Conservation (phyloP, 2,113 vertebrate genomes). For the Triplophysa dalaica region DNA sequence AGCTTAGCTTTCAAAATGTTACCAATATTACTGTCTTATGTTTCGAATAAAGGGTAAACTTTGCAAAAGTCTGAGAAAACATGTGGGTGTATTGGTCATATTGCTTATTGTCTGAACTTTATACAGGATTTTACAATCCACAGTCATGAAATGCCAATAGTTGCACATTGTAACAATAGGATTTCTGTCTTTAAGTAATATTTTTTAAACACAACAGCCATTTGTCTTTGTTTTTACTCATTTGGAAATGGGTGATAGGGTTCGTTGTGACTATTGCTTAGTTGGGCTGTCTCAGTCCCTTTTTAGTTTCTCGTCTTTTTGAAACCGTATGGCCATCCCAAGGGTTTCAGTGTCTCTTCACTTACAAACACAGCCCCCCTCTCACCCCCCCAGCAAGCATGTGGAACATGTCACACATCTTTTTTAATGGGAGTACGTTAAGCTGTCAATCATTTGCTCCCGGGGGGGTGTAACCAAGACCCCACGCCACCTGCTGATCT, state of each 20-base stretch:
- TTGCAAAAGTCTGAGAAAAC: slow-evolving; percentile 25
- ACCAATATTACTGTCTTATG: slow-evolving; percentile 24
- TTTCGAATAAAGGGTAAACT: slow-evolving; percentile 25
- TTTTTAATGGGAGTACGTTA: slow-evolving; percentile 54
- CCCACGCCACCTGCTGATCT: slow-evolving; percentile 49
- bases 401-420: slow-evolving; percentile 55
- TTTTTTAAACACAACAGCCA: slow-evolving; percentile 3
- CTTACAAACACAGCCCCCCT: slow-evolving; percentile 16
- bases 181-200: not conserved
- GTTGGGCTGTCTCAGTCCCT: slow-evolving; percentile 8
- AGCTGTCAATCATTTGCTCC: slow-evolving; percentile 55
- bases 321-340: slow-evolving; percentile 36
- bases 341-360: slow-evolving; percentile 43
- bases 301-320: slow-evolving; percentile 12
- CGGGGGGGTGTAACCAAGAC: slow-evolving; percentile 52
- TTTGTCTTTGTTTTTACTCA: slow-evolving; percentile 2
- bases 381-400: slow-evolving; percentile 42
- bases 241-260: slow-evolving; percentile 11
- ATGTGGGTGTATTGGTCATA: slow-evolving; percentile 23
- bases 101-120: slow-evolving; percentile 24
- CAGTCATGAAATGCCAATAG: slow-evolving; percentile 13
- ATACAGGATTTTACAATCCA: not conserved
- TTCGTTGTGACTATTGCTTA: slow-evolving; percentile 1
- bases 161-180: slow-evolving; percentile 15
- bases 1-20: slow-evolving; percentile 34